phyloP scores from a whole-genome alignment of 2,113 vertebrate species.

The Rattus norvegicus region DNA sequence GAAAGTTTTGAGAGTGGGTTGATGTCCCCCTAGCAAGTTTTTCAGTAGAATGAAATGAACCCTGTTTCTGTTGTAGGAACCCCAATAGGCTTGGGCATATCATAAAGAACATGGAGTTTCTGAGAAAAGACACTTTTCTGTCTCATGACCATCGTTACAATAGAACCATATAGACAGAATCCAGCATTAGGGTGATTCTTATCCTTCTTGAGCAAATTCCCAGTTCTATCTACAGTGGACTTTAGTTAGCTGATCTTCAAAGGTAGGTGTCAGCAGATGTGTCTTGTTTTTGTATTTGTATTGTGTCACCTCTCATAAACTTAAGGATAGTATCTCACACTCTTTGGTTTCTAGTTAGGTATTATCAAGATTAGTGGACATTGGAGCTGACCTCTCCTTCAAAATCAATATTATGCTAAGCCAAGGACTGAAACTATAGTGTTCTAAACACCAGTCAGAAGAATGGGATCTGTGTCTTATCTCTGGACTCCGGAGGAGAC shows the following conservation, averaged over 20 bases:
- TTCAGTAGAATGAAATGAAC: not conserved
- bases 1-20: too few relatives aligned
- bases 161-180: not conserved
- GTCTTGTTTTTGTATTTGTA: not conserved
- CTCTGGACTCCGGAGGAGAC: not conserved
- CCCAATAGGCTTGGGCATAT: not conserved
- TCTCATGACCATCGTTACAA: not conserved
- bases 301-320: not conserved
- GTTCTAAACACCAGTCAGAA: not conserved
- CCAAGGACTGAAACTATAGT: not conserved
- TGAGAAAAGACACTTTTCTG: not conserved
- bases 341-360: not conserved
- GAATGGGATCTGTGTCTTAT: not conserved
- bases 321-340: not conserved
- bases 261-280: not conserved
- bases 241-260: not conserved
- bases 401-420: not conserved
- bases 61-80: not conserved
- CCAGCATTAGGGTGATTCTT: not conserved
- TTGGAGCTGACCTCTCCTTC: not conserved
- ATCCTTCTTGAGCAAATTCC: not conserved
- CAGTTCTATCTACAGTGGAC: not conserved
- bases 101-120: not conserved
- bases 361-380: not conserved
- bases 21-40: not conserved